Conservation (phyloP, 2,113 vertebrate species). For the Prolemur simus region DNA sequence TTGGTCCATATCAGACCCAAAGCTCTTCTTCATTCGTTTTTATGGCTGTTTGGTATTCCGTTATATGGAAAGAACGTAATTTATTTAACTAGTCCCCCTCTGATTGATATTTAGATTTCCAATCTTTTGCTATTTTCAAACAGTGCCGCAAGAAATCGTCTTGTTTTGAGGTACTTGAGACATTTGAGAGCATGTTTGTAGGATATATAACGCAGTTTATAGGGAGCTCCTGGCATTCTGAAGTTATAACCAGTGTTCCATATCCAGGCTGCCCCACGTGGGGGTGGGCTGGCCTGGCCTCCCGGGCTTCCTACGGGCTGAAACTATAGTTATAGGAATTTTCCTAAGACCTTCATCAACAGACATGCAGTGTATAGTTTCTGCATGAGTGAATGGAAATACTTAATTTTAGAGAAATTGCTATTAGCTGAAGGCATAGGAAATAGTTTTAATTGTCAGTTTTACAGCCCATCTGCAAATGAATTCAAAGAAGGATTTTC, state of each 20-base stretch:
- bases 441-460: background rate
- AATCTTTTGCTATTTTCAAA: slow-evolving; percentile 45
- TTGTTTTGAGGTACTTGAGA: background rate
- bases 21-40: slow-evolving; percentile 65
- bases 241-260: background rate
- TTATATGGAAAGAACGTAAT: slow-evolving; percentile 42
- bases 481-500: background rate
- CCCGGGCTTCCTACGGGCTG: background rate
- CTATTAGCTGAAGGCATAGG: background rate
- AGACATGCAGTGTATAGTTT: background rate
- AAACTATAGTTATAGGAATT: background rate
- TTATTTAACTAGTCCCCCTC: slow-evolving; percentile 63
- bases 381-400: background rate
- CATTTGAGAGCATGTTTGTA: background rate
- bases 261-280: background rate
- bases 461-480: background rate
- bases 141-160: background rate
- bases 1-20: slow-evolving; percentile 43
- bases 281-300: background rate
- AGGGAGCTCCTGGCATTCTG: background rate
- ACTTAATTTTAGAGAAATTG: background rate
- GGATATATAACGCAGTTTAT: background rate
- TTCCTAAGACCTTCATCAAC: background rate
- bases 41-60: slow-evolving; percentile 63
- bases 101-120: slow-evolving; percentile 60